Base-by-base conservation (phyloP, 2,113 vertebrate genomes). In the Ramphastos sulfuratus region DNA sequence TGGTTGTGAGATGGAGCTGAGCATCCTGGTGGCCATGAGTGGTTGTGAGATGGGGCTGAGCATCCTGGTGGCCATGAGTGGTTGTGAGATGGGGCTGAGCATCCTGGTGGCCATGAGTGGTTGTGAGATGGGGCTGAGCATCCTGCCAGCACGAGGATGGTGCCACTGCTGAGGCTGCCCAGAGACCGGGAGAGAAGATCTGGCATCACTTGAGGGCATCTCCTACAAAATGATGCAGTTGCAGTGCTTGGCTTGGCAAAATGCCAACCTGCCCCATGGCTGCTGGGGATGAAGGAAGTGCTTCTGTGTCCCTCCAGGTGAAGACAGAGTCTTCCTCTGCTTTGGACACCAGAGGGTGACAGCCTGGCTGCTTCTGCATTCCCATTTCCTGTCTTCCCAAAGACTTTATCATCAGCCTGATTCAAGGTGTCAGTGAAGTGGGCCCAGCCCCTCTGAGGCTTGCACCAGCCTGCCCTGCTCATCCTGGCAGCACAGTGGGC, bases 361-460 rank as follows among this genome's bases (percentile, higher is more conserved):
- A 30, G 54, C 6, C 31, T 46, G 21, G 12, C 2, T 12, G 31
- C 60, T 91, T 14, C 33, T 58, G 37, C 27, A 69, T 25, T 33
- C 54, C 61, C 0, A 30, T 31, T 46, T 16, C 17, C 48, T 0
- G 0, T 11, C 2, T 33, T 33, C 48, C n/a, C 10, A 10, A 5
- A 10, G 27, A 60, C 31, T 28, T 48, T 9, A 4, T 25, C 44
- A 3, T 20, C 70, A 48, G 35, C 30, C 27, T 19, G 4, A 4
- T 30, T 42, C 25, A 25, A 66, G 46, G 27, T 37, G 71, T 4
- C 65, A 5, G 30, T n/a, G 7, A 30, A 10, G n/a, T 4, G 37
- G 33, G 8, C 50, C 46, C 65, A 30, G 81, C 42, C 44, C 44
- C 44, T 46, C 70, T 1, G 24, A 15, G 15, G 16, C 58, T 7